Evolutionary conservation across 1,140 invertebrate species (phyloP), one percentile per base, ranked within the genome.

Genomic region (Apis cerana): DNA sequence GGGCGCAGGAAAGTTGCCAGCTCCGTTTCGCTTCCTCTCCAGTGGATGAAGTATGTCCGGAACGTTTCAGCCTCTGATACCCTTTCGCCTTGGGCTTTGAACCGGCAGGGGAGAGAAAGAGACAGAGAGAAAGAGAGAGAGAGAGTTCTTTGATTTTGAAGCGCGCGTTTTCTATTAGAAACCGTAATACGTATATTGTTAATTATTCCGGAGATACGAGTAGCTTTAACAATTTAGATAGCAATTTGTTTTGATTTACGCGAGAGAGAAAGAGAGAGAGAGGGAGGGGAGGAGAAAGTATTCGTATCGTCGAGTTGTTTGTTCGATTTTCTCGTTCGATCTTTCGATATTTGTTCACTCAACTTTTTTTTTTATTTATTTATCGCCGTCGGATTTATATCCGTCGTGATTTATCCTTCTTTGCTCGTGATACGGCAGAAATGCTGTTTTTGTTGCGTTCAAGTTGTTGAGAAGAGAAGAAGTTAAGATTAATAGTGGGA

Each of bases 1-100:
- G 75, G 33, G 27, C 12, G 27, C 23, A 52, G 15, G 50, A 23
- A 74, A 56, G n/a, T 59, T 8, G 71, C 69, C 71, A 61, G 56
- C 71, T 72, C 52, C n/a, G 69, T 71, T 71, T 71, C 50, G 69
- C 69, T 74, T 48, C 19, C 71, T n/a, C 27, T 59, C 71, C 0
- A 9, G 1, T 2, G 27, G 56, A 43, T 58, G 71, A 74, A 48
- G 71, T 71, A 54, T 71, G 13, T 27, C 69, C 69, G 48, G 23
- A 19, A 54, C 48, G 50, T 54, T 54, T 54, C 69, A n/a, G n/a
- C 11, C 69, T 23, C 43, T 54, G 69, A 71, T 50, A 71, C 50
- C 69, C 23, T 71, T 70, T 71, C n/a, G 69, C 50, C 50, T 17
- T 15, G 15, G 48, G 48, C 48, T 54, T 27, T 21, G 13, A 12